Evolutionary conservation across 2,888 invertebrate species (phyloP).

Genomic region (Drosophila sordidula): DNA sequence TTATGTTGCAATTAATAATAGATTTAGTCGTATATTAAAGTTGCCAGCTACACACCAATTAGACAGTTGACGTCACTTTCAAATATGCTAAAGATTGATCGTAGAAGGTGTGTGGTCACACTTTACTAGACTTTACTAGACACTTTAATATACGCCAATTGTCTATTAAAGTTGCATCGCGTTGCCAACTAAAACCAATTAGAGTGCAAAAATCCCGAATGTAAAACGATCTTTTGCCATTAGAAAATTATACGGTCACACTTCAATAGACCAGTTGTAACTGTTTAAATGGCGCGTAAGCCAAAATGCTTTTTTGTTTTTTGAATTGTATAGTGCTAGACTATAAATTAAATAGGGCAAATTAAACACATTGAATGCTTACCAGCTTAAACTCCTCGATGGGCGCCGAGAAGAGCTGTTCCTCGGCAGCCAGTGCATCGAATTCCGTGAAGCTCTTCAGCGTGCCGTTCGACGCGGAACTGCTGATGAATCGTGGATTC

Average conservation of each 20-base stretch:
- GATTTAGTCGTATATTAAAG: neutral
- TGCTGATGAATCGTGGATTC: slow-evolving; percentile 88
- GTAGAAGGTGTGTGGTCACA: neutral
- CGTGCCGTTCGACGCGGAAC: slow-evolving; percentile 88
- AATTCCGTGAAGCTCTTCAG: slow-evolving; percentile 88
- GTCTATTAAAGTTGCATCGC: neutral
- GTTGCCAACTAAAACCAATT: too few species aligned
- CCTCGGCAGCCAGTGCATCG: slow-evolving; percentile 89
- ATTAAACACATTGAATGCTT: slow-evolving; percentile 9
- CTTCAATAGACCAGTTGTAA: neutral
- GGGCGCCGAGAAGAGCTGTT: slow-evolving; percentile 87
- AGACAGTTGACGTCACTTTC: too few species aligned
- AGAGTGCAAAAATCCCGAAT: too few species aligned
- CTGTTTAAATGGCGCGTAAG: slow-evolving; percentile 4
- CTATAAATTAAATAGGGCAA: too few species aligned
- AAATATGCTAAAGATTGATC: too few species aligned
- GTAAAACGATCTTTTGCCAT: too few species aligned
- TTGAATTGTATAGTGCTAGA: neutral
- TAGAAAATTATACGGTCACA: neutral
- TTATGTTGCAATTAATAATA: too few species aligned
- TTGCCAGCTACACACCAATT: neutral
- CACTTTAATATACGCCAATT: too few species aligned
- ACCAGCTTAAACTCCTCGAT: slow-evolving; percentile 81
- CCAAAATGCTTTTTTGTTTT: neutral
- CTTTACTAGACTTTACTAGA: too few species aligned